phyloP scores from a whole-genome alignment of 2,888 invertebrate genomes.

The Ephialtes manifestator region DNA sequence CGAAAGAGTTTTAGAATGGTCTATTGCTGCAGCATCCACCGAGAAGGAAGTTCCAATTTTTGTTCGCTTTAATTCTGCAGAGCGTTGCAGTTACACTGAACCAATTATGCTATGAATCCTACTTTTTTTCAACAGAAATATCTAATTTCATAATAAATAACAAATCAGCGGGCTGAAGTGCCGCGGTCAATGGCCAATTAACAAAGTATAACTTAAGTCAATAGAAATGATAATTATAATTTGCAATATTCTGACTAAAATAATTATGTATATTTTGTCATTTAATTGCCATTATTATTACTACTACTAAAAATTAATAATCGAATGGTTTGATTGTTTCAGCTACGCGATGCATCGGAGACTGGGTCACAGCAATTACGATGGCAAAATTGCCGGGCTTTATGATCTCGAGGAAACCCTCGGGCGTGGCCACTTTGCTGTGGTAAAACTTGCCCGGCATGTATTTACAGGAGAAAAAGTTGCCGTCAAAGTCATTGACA shows the following conservation, averaged over 20 bases:
- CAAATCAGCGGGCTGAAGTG: too few relatives aligned
- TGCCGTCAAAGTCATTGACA: conserved; percentile 99
- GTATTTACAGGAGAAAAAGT: conserved; percentile 99
- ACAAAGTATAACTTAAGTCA: too few relatives aligned
- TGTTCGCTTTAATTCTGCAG: conserved; percentile 21
- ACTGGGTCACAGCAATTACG: conserved; percentile 88
- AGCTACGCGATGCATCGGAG: conserved; percentile 80
- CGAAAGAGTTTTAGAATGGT: conserved; percentile 44
- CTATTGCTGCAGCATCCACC: conserved; percentile 5
- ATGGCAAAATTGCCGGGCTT: conserved; percentile 97
- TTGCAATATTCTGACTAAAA: too few relatives aligned
- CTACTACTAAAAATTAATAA: too few relatives aligned
- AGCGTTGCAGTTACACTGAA: conserved; percentile 4
- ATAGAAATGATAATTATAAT: too few relatives aligned
- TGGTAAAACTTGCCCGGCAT: conserved; percentile 98
- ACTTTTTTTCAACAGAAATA: background rate
- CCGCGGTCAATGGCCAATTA: too few relatives aligned
- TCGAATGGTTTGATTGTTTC: conserved; percentile 35
- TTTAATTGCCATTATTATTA: too few relatives aligned
- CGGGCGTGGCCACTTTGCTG: conserved; percentile 99
- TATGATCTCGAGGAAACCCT: conserved; percentile 99
- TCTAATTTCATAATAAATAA: too few relatives aligned
- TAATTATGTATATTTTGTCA: too few relatives aligned
- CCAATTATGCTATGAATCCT: background rate
- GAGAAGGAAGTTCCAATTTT: conserved; percentile 32